Conservation (phyloP, 2,888 invertebrate species). For the Palloptera scutellata region DNA sequence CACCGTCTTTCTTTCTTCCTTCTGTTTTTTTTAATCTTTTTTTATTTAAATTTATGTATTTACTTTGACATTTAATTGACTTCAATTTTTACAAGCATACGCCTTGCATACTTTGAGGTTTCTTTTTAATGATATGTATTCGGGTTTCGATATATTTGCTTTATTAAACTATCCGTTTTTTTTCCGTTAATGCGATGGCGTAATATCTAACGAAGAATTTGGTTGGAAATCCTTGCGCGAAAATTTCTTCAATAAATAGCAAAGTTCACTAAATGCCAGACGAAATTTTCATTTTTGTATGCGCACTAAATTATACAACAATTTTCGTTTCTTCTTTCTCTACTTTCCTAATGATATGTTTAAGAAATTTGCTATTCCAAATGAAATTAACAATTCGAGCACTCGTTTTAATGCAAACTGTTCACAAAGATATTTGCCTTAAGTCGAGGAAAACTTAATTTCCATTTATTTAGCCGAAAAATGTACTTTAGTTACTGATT, state of each 20-base stretch:
- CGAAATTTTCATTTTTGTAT: slow-evolving; percentile 14
- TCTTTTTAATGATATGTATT: slow-evolving; percentile 5
- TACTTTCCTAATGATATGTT: not conserved
- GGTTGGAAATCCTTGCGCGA: not conserved
- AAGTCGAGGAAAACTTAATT: not conserved
- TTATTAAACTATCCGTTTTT: not conserved
- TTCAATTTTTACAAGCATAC: not conserved
- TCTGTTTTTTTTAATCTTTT: not conserved
- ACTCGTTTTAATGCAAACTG: not conserved
- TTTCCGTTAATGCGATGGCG: too few relatives aligned
- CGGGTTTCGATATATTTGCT: slow-evolving; percentile 2
- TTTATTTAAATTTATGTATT: not conserved
- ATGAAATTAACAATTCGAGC: too few relatives aligned
- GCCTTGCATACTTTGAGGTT: not conserved
- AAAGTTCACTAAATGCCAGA: slow-evolving; percentile 10
- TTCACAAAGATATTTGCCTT: not conserved
- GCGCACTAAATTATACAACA: slow-evolving; percentile 35
- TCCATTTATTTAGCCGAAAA: not conserved
- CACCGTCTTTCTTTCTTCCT: not conserved
- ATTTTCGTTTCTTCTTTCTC: not conserved
- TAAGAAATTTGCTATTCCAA: not conserved
- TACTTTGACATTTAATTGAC: not conserved
- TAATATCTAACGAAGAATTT: not conserved
- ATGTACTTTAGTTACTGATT: slow-evolving; percentile 1
- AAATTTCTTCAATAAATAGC: not conserved